Base-by-base conservation (phyloP, 2,797 vertebrate species). In the Selene dorsalis region DNA sequence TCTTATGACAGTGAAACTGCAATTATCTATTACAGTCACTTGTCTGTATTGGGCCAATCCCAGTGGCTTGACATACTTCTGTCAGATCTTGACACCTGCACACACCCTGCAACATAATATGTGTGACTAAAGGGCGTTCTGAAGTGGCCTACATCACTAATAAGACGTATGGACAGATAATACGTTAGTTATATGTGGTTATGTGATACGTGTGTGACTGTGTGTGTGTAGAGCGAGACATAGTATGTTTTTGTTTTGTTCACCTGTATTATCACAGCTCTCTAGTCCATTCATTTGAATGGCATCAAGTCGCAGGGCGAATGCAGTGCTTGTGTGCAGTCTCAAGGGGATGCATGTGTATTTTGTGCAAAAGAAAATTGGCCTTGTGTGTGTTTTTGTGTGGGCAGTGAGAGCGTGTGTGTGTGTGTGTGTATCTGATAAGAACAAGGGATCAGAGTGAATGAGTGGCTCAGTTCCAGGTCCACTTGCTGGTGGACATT, bases 71-170 rank as follows among this genome's bases (percentile, higher is more conserved):
- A 75, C 68, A 72, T 50, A 47, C 55, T 69, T 84, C 47, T 65
- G 28, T 63, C 50, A 48, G 9, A 61, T 64, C 64, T 53, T 26
- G 38, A 73, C 59, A 10, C 41, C 55, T 4, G 68, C 28, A 32
- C 69, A 85, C 77, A 65, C 71, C 71, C 77, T 87, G 81, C 73
- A 77, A 84, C 65, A 66, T 67, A 75, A 88, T 67, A 64, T 63
- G 11, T 3, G 22, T 35, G 41, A 39, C 61, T 69, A 56, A 16
- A 70, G 50, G 69, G 71, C 11, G n/a, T 38, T 43, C 28, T 38
- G 38, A 75, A 69, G 69, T 50, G 53, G 20, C 64, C 69, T 74
- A 41, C 20, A 66, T 45, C 1, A 14, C 59, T 80, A 52, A 77
- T 62, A 22, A 75, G 22, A 58, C 41, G 22, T 17, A 10, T 17